Percentiles rank a stretch among this genome's conserved stretches.
phyloP scores from a whole-genome alignment of 2,113 vertebrate genomes.

The Gracilinanus agilis region DNA sequence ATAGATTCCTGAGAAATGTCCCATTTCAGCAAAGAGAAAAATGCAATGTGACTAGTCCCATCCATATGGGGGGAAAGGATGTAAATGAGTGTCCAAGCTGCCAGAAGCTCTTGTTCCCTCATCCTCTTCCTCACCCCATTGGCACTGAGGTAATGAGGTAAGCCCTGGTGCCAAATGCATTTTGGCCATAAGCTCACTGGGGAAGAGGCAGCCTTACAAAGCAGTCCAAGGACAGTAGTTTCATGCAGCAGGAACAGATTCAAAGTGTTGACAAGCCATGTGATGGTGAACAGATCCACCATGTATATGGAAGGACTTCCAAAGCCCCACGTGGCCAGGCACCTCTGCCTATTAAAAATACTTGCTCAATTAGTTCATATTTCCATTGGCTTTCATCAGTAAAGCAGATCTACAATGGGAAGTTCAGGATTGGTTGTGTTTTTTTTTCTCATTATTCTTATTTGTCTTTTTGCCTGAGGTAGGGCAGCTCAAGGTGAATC shows the following conservation, averaged over 20 bases:
- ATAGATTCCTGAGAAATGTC: background rate
- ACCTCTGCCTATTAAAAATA: slow-evolving; percentile 46
- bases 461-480: background rate
- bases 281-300: background rate
- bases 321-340: slow-evolving; percentile 39
- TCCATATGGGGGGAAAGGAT: background rate
- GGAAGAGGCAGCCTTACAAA: background rate
- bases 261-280: slow-evolving; percentile 1
- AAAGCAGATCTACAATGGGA: slow-evolving; percentile 46
- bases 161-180: background rate
- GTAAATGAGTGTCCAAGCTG: background rate
- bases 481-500: background rate
- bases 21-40: background rate
- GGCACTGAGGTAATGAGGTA: background rate
- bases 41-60: background rate
- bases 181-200: background rate
- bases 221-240: background rate
- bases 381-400: slow-evolving; percentile 63
- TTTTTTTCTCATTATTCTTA: no score
- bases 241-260: background rate
- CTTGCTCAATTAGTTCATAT: slow-evolving; percentile 65
- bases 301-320: background rate
- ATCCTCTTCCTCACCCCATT: background rate
- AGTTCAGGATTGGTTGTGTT: slow-evolving; percentile 2
- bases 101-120: background rate